Base-by-base conservation (phyloP, 1,140 invertebrate genomes). In the Zaprionus inermis region DNA sequence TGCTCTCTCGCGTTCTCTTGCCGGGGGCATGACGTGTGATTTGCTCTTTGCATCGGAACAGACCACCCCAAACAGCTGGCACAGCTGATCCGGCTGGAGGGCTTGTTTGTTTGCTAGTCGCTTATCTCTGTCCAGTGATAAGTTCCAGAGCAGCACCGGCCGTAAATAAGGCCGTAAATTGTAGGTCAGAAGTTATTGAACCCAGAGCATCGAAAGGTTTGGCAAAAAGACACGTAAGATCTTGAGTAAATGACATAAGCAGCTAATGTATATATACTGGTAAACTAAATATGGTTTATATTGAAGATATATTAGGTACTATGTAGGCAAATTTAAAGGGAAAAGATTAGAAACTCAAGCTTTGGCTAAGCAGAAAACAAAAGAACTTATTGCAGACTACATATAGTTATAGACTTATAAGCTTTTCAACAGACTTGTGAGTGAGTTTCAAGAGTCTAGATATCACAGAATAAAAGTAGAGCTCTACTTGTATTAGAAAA, bases 31-130 rank as follows among this genome's bases (percentile, higher is more conserved):
- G 76, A 78, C 76, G 76, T 78, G 76, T 75, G 55, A 56, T 34
- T 66, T 73, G 75, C 71, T 77, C 75, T 68, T 67, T 63, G 49
- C 55, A 56, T 63, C 16, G 49, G 38, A 77, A 78, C 76, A 78
- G 59, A 57, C 76, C 76, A 78, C 24, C 61, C 60, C 16, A 65
- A 38, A 58, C 59, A 63, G 63, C 56, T 76, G 73, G 44, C 38
- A 24, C 10, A n/a, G n/a, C 24, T 32, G 58, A 41, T 70, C 54
- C 52, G 66, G 32, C 34, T 63, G 46, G 58, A 34, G 36, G 49
- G 64, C 30, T 60, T 63, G 58, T 58, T 68, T 72, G 32, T 60
- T 76, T 76, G 38, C 59, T 64, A 16, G 12, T 12, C 10, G 34
- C 46, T 68, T 68, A 73, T 73, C 64, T 55, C 10, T 24, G 60